A percentile compares a stretch with the other conserved stretches of the same genome.
Conservation (phyloP, 2,888 invertebrate species). For the Nycteola revayana region DNA sequence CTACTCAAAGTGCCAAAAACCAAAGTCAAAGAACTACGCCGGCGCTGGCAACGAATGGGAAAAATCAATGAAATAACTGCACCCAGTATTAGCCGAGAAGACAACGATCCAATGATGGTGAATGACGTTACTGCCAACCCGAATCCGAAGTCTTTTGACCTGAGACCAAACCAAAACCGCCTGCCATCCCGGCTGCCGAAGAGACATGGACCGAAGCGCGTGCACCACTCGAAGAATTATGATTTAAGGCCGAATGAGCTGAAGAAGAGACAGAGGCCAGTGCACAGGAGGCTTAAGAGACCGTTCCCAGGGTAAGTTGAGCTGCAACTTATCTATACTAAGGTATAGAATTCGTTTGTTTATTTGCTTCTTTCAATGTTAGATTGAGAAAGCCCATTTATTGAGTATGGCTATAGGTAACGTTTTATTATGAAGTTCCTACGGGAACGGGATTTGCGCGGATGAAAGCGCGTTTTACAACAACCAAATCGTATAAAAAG, state of each 20-base stretch:
- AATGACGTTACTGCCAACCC: constrained; percentile 65
- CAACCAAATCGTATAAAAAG: too few species aligned
- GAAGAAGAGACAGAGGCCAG: constrained; percentile 53
- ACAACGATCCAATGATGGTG: constrained; percentile 51
- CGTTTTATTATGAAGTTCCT: too few species aligned
- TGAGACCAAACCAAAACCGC: constrained; percentile 44
- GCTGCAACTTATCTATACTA: too few species aligned
- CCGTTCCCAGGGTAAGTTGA: constrained; percentile 70
- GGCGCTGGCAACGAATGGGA: constrained; percentile 76
- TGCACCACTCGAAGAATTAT: constrained; percentile 37
- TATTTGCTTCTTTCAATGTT: too few species aligned
- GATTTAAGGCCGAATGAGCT: constrained; percentile 52
- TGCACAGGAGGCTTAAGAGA: constrained; percentile 56
- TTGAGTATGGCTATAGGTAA: too few species aligned
- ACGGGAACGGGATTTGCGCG: too few species aligned
- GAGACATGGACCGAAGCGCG: constrained; percentile 28
- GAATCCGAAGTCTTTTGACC: constrained; percentile 64
- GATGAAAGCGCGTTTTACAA: too few species aligned
- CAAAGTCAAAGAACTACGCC: constrained; percentile 67
- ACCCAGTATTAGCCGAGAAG: constrained; percentile 62
- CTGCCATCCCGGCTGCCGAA: constrained; percentile 33
- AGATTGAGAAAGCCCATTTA: too few species aligned
- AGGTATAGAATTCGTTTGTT: too few species aligned
- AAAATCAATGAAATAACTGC: constrained; percentile 80
- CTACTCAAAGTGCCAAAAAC: constrained; percentile 74